Conservation (phyloP, 2,113 vertebrate genomes). For the Scortum barcoo region DNA sequence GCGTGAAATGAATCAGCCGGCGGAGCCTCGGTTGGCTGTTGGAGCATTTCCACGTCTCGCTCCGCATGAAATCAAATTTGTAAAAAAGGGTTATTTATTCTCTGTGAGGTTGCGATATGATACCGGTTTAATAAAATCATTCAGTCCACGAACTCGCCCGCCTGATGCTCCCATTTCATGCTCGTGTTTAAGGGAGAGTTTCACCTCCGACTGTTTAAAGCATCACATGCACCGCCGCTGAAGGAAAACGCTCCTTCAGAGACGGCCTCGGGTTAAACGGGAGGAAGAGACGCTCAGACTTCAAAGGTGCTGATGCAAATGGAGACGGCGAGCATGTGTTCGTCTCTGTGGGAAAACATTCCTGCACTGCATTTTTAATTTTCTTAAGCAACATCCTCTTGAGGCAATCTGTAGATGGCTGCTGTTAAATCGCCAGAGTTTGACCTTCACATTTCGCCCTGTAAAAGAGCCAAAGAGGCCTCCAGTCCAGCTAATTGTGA, state of each 20-base stretch:
- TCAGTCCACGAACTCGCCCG: not conserved
- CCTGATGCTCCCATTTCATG: not conserved
- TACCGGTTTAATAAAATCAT: not conserved
- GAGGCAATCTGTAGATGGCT: not conserved
- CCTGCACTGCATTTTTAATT: not conserved
- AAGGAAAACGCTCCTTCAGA: not conserved
- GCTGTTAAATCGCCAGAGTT: not conserved
- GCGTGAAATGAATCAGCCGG: not conserved
- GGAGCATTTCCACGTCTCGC: not conserved
- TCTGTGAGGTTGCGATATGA: no score
- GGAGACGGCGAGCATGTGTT: conserved; percentile 30
- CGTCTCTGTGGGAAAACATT: conserved; percentile 33
- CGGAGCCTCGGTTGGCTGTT: no score
- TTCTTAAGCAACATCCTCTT: not conserved
- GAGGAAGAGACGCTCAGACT: not conserved
- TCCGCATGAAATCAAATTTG: not conserved
- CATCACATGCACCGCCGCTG: not conserved
- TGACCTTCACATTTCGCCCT: not conserved
- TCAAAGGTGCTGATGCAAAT: conserved; percentile 17
- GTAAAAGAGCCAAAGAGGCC: not conserved
- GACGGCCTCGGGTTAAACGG: conserved; percentile 21
- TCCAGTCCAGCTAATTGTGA: not conserved
- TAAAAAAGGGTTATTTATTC: not conserved
- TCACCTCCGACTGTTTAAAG: no score
- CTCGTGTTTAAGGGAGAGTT: not conserved